Evolutionary conservation across 1,140 invertebrate genomes (phyloP), one percentile per base, ranked within the genome.

Genomic region (Drosophila pandora): DNA sequence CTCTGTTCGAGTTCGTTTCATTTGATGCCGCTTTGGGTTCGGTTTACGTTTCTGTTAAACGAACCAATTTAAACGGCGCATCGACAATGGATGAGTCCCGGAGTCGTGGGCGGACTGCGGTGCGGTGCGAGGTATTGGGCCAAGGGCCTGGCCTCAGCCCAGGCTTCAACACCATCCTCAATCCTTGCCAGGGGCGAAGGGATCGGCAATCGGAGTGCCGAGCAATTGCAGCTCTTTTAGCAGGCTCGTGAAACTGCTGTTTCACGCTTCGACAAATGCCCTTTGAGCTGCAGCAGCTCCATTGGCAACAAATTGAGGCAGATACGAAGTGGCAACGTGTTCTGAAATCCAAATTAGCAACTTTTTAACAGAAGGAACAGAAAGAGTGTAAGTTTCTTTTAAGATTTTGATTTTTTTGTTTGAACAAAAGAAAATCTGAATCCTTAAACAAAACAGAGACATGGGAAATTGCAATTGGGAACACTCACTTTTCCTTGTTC

Each of bases 11-110:
- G 57, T 39, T 71, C 59, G 54, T 79, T 83, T 84, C 79, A 78
- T 83, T 76, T 62, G 65, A 55, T 63, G 64, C 74, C 73, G 73
- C 64, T 64, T 70, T 50, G 47, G 58, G 69, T 43, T 65, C 34
- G 61, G 71, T 56, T 30, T 57, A 57, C 67, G 53, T 45, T 75
- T 75, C 54, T 62, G 72, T 62, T 73, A 83, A 87, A 82, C 84
- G 83, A 88, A 87, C 83, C 83, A 87, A 87, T 88, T 87, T 87
- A 76, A 82, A 79, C 83, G 76, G 80, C 62, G 39, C 74, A 77
- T 48, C 67, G 52, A 68, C 59, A 45, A 30, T 49, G 67, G 39
- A 55, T 21, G 56, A 34, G 57, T 21, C 41, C 68, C 55, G 58
- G 21, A 70, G 70, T 62, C 28, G 52, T 37, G 52, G 41, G 47